These are phyloP conservation scores for Parnassius smintheus DNA, from an alignment of 2,888 invertebrate species.

Conservation along the genomic window DNA sequence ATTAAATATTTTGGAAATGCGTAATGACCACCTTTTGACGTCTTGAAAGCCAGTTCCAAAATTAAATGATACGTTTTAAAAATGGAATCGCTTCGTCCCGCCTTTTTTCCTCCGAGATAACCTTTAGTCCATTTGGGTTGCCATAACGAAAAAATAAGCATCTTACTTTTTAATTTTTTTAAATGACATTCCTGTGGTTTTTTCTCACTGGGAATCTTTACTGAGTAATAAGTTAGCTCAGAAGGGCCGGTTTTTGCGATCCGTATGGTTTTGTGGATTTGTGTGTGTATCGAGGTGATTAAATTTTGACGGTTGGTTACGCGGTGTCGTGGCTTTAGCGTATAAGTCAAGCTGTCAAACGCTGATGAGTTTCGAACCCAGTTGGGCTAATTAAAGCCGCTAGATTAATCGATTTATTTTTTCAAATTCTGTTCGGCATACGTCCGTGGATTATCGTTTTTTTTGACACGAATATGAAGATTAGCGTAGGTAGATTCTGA, in stretches of 20 bases:
- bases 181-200: constrained; percentile 80
- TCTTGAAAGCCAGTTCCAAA: constrained; percentile 79
- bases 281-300: constrained; percentile 52
- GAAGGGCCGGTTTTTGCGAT: constrained; percentile 65
- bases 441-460: constrained; percentile 61
- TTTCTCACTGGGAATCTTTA: constrained; percentile 72
- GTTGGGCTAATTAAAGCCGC: constrained; percentile 65
- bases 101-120: constrained; percentile 79
- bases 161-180: constrained; percentile 78
- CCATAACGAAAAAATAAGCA: constrained; percentile 70
- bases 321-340: constrained; percentile 51
- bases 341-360: constrained; percentile 62
- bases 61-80: constrained; percentile 81
- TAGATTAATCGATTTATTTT: constrained; percentile 71
- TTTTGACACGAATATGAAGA: constrained; percentile 68
- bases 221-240: constrained; percentile 66
- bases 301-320: constrained; percentile 50
- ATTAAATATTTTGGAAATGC: constrained; percentile 61
- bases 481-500: constrained; percentile 67
- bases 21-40: constrained; percentile 81
- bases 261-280: constrained; percentile 54
- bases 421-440: constrained; percentile 62
- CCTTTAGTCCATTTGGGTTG: constrained; percentile 77
- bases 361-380: constrained; percentile 62
- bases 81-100: constrained; percentile 80